Percentiles rank a stretch among this genome's conserved stretches.
Evolutionary conservation across 2,113 vertebrate species (phyloP).

Genomic region (Stercorarius parasiticus): DNA sequence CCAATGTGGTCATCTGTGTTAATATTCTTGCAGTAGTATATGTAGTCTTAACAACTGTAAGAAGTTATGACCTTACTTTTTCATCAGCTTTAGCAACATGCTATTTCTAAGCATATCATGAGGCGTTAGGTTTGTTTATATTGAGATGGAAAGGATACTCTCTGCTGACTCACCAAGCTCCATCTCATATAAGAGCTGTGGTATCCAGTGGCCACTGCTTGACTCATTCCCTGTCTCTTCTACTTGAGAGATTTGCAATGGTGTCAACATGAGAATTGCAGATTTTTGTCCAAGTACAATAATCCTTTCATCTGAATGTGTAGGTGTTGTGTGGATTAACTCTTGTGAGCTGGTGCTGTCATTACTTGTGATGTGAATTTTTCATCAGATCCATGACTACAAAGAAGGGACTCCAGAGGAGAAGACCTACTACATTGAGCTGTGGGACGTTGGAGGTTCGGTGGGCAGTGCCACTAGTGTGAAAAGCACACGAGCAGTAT

Average conservation of each 20-base stretch:
- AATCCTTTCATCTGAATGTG: neutral
- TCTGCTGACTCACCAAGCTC: neutral
- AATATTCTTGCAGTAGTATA: neutral
- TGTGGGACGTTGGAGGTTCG: conserved; percentile 97
- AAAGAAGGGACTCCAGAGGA: conserved; percentile 97
- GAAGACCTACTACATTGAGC: conserved; percentile 94
- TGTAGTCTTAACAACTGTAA: neutral
- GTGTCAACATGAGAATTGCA: neutral
- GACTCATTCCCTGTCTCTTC: neutral
- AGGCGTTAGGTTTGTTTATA: neutral
- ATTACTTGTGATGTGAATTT: neutral
- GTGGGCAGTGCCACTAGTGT: conserved; percentile 92
- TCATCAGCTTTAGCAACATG: neutral
- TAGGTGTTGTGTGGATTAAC: neutral
- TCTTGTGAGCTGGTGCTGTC: neutral
- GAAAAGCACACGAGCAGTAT: conserved; percentile 96
- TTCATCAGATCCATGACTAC: conserved; percentile 91
- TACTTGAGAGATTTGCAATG: neutral
- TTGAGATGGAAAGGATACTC: neutral
- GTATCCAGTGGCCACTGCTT: neutral
- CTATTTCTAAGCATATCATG: neutral
- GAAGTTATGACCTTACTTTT: neutral
- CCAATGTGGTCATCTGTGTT: neutral
- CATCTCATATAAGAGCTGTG: neutral
- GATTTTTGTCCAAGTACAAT: neutral